Percentiles rank a stretch among this genome's conserved stretches.
phyloP scores from a whole-genome alignment of 2,113 vertebrate genomes.

The Onychostruthus taczanowskii region DNA sequence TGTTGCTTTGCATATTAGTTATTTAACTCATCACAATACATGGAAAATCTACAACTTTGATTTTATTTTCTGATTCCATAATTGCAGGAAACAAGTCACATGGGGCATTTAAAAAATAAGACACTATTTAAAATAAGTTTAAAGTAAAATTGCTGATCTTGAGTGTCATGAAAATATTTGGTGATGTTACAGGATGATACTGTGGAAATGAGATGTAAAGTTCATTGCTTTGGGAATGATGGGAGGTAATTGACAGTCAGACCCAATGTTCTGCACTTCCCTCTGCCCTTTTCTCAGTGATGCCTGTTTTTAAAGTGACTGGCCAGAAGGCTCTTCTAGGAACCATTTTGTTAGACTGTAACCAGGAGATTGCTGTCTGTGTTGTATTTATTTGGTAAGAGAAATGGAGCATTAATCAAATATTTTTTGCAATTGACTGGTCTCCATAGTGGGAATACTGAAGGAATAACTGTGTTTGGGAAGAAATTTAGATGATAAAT shows the following conservation, averaged over 20 bases:
- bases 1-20: neutral
- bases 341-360: neutral
- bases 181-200: neutral
- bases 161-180: neutral
- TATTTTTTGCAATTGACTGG: neutral
- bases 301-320: neutral
- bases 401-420: neutral
- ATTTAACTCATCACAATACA: accelerated
- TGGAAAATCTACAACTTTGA: neutral
- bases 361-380: neutral
- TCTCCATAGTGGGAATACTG: neutral
- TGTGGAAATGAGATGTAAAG: neutral
- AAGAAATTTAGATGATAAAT: constrained; percentile 40
- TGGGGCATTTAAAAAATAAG: neutral
- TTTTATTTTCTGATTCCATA: neutral
- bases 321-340: neutral
- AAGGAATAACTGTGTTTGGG: neutral
- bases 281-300: neutral
- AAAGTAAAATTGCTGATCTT: neutral
- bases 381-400: neutral
- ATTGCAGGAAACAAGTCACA: neutral
- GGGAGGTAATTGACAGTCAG: neutral
- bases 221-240: neutral
- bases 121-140: neutral
- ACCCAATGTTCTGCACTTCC: neutral